Conservation (phyloP, 1,140 invertebrate species). For the Hesperophylax magnus region DNA sequence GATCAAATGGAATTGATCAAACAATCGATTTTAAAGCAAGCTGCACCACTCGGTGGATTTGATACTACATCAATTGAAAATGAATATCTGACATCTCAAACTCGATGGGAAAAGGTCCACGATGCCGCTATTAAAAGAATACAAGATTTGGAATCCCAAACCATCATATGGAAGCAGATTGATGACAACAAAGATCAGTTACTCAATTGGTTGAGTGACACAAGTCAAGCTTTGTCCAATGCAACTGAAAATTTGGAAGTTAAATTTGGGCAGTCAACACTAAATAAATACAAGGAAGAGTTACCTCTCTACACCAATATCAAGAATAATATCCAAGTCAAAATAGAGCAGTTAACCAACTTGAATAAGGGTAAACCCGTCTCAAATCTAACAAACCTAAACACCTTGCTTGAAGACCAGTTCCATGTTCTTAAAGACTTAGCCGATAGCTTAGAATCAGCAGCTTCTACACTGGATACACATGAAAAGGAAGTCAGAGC, state of each 20-base stretch:
- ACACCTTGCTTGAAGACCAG: slow-evolving; percentile 81
- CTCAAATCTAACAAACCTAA: slow-evolving; percentile 78
- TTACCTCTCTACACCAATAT: slow-evolving; percentile 82
- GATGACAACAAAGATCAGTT: slow-evolving; percentile 88
- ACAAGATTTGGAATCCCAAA: slow-evolving; percentile 88
- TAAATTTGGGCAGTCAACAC: slow-evolving; percentile 81
- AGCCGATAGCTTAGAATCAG: slow-evolving; percentile 82
- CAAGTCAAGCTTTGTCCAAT: slow-evolving; percentile 80
- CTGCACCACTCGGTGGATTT: slow-evolving; percentile 83
- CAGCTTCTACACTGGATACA: slow-evolving; percentile 79
- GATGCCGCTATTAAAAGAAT: slow-evolving; percentile 79
- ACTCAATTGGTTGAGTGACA: slow-evolving; percentile 86
- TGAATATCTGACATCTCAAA: slow-evolving; percentile 74
- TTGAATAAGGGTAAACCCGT: slow-evolving; percentile 82
- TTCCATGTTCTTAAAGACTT: slow-evolving; percentile 83
- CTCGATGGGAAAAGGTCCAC: slow-evolving; percentile 83
- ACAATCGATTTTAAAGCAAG: slow-evolving; percentile 79
- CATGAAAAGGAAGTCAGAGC: slow-evolving; percentile 81
- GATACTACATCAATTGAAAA: slow-evolving; percentile 76
- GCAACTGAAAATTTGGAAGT: slow-evolving; percentile 85
- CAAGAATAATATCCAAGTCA: slow-evolving; percentile 82
- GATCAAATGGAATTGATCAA: slow-evolving; percentile 83
- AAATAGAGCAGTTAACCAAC: slow-evolving; percentile 85
- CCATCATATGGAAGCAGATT: slow-evolving; percentile 93
- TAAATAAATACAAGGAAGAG: slow-evolving; percentile 90